Evolutionary conservation across 2,888 invertebrate species (phyloP).

Genomic region (Tetropium fuscum): DNA sequence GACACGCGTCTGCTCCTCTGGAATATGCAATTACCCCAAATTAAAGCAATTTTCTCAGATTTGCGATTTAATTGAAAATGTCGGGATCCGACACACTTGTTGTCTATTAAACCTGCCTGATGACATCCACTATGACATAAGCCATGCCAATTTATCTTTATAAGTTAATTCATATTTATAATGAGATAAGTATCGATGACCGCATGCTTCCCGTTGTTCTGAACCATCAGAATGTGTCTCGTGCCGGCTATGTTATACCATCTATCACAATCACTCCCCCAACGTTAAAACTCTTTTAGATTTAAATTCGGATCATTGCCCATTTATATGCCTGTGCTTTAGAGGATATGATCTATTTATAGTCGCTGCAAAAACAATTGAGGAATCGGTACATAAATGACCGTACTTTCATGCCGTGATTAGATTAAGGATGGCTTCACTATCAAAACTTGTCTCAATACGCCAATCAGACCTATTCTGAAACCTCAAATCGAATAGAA

Average conservation of each 20-base stretch:
- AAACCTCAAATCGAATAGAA: too few species aligned
- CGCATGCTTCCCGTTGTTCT: constrained; percentile 63
- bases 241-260: constrained; percentile 50
- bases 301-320: constrained; percentile 29
- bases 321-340: constrained; percentile 27
- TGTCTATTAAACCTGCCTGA: constrained; percentile 37
- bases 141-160: constrained; percentile 64
- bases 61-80: constrained; percentile 28
- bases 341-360: constrained; percentile 23
- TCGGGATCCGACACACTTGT: constrained; percentile 13
- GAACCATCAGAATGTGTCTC: constrained; percentile 53
- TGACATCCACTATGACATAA: constrained; percentile 60
- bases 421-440: not conserved
- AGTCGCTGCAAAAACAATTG: constrained; percentile 12
- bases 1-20: too few species aligned
- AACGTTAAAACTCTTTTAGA: constrained; percentile 8
- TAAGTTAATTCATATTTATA: constrained; percentile 65
- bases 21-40: constrained; percentile 24
- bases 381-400: not conserved
- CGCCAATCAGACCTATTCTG: too few species aligned
- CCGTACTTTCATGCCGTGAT: not conserved
- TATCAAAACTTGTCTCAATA: too few species aligned
- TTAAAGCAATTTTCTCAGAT: constrained; percentile 33
- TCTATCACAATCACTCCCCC: constrained; percentile 47
- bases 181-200: constrained; percentile 64